Evolutionary conservation across 2,113 vertebrate genomes (phyloP).

Genomic region (Xiphophorus maculatus): DNA sequence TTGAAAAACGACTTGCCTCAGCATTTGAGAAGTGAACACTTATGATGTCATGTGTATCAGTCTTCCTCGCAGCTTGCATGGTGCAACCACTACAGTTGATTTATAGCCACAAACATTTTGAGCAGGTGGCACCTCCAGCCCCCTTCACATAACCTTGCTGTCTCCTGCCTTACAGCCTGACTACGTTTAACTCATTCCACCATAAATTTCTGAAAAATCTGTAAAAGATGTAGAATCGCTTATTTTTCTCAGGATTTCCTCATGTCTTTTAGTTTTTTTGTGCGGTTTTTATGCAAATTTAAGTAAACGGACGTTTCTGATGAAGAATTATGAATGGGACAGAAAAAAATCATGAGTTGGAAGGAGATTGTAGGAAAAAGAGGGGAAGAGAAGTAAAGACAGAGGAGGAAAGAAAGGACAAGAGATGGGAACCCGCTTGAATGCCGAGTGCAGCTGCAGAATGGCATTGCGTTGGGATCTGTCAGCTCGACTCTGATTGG

Average conservation of each 20-base stretch:
- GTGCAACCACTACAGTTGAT: conserved; percentile 53
- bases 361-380: neutral
- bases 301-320: neutral
- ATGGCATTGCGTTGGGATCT: conserved; percentile 81
- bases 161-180: conserved; percentile 14
- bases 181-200: neutral
- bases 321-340: too few species aligned
- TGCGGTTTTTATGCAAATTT: neutral
- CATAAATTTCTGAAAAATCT: neutral
- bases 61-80: conserved; percentile 25
- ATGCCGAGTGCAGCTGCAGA: conserved; percentile 85
- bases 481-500: conserved; percentile 79
- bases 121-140: conserved; percentile 82
- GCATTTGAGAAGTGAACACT: conserved; percentile 14
- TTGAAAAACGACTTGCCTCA: neutral
- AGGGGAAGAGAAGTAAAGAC: neutral
- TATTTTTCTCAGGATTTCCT: neutral
- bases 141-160: conserved; percentile 44
- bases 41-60: conserved; percentile 41
- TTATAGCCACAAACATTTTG: conserved; percentile 72
- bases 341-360: neutral
- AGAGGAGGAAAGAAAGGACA: conserved; percentile 29
- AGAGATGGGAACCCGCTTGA: conserved; percentile 58
- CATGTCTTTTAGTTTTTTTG: neutral
- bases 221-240: neutral